Percentiles rank a stretch among this genome's conserved stretches.
phyloP scores from a whole-genome alignment of 1,140 invertebrate genomes.

The Babylonia areolata region DNA sequence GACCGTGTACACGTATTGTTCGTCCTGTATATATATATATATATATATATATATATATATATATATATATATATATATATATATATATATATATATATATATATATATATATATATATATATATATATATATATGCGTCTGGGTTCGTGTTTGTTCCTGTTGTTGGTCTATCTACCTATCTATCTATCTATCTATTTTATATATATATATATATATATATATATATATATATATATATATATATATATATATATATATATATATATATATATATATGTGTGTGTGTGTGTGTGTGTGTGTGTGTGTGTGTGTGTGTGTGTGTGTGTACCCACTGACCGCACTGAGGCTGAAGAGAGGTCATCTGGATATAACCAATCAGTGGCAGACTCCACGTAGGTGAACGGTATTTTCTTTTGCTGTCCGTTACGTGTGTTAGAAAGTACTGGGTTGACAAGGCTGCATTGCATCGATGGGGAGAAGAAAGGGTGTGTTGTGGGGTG shows the following conservation, averaged over 20 bases:
- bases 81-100: not conserved
- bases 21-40: too few relatives aligned
- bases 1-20: too few relatives aligned
- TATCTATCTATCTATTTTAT: too few relatives aligned
- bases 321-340: not conserved
- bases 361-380: not conserved
- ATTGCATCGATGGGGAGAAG: not conserved
- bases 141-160: not conserved
- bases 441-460: not conserved
- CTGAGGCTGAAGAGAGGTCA: not conserved
- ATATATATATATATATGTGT: not conserved
- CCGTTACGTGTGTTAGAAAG: not conserved
- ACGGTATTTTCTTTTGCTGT: not conserved
- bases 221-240: not conserved
- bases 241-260: not conserved
- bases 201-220: too few relatives aligned
- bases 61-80: not conserved
- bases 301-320: conserved; percentile 3
- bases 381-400: not conserved
- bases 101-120: not conserved
- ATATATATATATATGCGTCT: not conserved
- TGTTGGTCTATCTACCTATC: too few relatives aligned
- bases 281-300: conserved; percentile 3
- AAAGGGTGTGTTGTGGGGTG: too few relatives aligned
- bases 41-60: too few relatives aligned